Conservation (phyloP, 2,888 invertebrate genomes). For the Erebia palarica region DNA sequence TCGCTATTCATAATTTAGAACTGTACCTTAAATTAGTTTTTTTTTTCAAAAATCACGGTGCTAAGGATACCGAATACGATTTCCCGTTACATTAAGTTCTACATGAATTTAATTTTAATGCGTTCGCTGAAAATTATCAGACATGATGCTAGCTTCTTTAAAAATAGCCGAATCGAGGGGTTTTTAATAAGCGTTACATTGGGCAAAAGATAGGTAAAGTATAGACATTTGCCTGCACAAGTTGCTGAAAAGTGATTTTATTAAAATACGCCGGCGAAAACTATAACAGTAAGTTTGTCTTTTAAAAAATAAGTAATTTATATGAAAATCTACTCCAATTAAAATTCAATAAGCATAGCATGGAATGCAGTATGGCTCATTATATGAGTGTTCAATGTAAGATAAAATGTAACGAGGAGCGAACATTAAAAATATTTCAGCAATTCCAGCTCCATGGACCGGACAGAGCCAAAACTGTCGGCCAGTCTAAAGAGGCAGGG, state of each 20-base stretch:
- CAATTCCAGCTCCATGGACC: constrained; percentile 23
- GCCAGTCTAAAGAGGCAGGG: constrained; percentile 8
- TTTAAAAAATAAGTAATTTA: constrained; percentile 7
- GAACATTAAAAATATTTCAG: constrained; percentile 34
- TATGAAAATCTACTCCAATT: neutral
- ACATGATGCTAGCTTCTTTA: too few relatives aligned
- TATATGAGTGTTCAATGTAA: constrained; percentile 20
- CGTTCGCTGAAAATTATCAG: too few relatives aligned
- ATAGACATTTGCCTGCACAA: too few relatives aligned
- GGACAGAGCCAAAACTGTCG: constrained; percentile 20
- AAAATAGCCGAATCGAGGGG: too few relatives aligned
- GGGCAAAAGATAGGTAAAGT: too few relatives aligned
- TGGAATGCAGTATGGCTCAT: constrained; percentile 22
- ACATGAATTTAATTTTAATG: neutral
- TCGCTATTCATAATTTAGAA: constrained; percentile 27
- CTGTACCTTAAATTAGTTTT: constrained; percentile 5
- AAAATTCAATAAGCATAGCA: constrained; percentile 18
- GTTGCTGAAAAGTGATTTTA: too few relatives aligned
- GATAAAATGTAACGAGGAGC: constrained; percentile 31
- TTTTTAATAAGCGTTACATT: too few relatives aligned
- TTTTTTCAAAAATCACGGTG: neutral
- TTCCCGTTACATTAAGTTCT: neutral
- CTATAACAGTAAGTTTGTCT: neutral
- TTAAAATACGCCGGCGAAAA: neutral
- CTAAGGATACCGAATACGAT: neutral